Evolutionary conservation across 2,888 invertebrate species (phyloP).

Genomic region (Philaethria dido): DNA sequence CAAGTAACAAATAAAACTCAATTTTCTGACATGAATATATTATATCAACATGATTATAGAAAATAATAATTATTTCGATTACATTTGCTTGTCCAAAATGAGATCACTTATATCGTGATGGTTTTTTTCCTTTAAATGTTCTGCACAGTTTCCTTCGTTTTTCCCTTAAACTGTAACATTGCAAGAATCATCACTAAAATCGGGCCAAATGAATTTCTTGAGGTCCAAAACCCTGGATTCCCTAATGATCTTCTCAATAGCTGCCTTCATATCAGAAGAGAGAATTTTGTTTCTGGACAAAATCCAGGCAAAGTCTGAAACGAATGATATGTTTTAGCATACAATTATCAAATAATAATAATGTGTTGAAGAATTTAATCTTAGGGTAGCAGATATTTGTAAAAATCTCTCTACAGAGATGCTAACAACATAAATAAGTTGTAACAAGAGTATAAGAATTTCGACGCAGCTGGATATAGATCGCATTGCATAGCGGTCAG

Average conservation of each 20-base stretch:
- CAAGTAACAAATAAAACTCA: no score
- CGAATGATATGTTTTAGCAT: not conserved
- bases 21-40: not conserved
- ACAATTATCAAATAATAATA: no score
- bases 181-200: constrained; percentile 31
- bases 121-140: not conserved
- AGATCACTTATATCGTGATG: not conserved
- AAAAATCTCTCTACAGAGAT: no score
- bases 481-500: no score
- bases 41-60: not conserved
- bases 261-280: constrained; percentile 3
- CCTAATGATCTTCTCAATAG: constrained; percentile 22
- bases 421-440: no score
- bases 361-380: no score
- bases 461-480: no score
- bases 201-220: constrained; percentile 25
- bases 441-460: no score
- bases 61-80: not conserved
- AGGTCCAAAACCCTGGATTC: constrained; percentile 25
- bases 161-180: not conserved
- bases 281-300: constrained; percentile 26
- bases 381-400: no score
- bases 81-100: not conserved
- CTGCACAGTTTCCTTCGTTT: not conserved
- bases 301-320: constrained; percentile 37